Evolutionary conservation across 1,140 invertebrate species (phyloP).

Genomic region (Ceratitis capitata): DNA sequence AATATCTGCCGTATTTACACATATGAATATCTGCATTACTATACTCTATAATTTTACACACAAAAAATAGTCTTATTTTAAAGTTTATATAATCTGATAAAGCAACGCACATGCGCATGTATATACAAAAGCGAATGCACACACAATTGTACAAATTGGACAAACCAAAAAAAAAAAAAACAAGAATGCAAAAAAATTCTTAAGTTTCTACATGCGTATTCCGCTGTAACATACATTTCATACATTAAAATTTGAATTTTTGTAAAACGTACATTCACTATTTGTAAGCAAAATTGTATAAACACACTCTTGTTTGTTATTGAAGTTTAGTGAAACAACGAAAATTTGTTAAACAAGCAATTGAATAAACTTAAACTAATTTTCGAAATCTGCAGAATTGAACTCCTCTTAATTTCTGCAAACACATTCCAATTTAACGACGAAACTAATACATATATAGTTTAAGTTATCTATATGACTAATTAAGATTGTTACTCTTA

Average conservation of each 20-base stretch:
- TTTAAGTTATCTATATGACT: background rate
- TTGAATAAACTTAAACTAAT: background rate
- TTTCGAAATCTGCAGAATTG: background rate
- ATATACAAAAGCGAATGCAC: background rate
- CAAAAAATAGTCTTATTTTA: conserved; percentile 35
- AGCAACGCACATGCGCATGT: background rate
- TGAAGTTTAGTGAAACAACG: background rate
- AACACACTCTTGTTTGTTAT: background rate
- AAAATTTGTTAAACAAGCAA: background rate
- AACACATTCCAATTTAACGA: background rate
- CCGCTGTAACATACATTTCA: background rate
- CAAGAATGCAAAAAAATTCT: background rate
- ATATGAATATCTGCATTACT: conserved; percentile 1
- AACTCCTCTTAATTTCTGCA: background rate
- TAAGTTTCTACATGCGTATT: background rate
- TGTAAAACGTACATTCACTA: background rate
- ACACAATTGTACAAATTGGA: background rate
- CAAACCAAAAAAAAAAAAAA: conserved; percentile 9
- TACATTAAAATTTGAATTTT: background rate
- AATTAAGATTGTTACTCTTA: background rate
- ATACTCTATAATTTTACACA: conserved; percentile 37
- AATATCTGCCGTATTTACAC: background rate
- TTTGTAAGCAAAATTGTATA: too few relatives aligned
- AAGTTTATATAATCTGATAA: background rate
- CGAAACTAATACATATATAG: background rate